These are phyloP conservation scores for Temnothorax curvispinosus DNA, from an alignment of 1,140 invertebrate genomes.

Conservation along the genomic window DNA sequence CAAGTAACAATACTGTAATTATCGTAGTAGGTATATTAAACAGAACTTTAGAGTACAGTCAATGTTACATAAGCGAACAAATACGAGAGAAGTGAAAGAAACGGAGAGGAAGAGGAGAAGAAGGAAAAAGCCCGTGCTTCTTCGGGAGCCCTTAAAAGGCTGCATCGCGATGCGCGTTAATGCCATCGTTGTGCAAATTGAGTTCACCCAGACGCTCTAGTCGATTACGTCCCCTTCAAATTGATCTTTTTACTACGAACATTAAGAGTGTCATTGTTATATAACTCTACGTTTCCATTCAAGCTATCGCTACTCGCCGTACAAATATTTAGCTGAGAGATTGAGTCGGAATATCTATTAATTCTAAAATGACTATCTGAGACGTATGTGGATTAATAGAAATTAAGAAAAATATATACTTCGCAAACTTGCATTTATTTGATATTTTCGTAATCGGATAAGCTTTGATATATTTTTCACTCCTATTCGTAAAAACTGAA, in stretches of 20 bases:
- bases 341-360: slow-evolving; percentile 12
- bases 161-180: slow-evolving; percentile 32
- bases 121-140: neutral
- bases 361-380: slow-evolving; percentile 18
- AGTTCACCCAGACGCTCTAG: slow-evolving; percentile 27
- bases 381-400: slow-evolving; percentile 16
- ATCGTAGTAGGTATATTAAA: slow-evolving; percentile 63
- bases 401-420: neutral
- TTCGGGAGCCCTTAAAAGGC: neutral
- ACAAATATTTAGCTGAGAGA: slow-evolving; percentile 12
- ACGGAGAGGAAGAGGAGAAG: neutral
- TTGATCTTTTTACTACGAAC: slow-evolving; percentile 46
- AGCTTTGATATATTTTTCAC: neutral
- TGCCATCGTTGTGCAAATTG: slow-evolving; percentile 35
- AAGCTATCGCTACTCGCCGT: slow-evolving; percentile 37
- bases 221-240: slow-evolving; percentile 35
- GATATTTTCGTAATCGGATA: slow-evolving; percentile 21
- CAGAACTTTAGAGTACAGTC: slow-evolving; percentile 69
- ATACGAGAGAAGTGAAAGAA: slow-evolving; percentile 23
- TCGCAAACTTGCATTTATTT: slow-evolving; percentile 8
- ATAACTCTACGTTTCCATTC: slow-evolving; percentile 25
- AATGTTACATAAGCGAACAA: slow-evolving; percentile 69
- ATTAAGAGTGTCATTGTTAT: slow-evolving; percentile 23
- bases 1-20: slow-evolving; percentile 68
- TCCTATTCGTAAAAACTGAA: neutral